A percentile compares a stretch with the other conserved stretches of the same genome.
Conservation (phyloP, 2,888 invertebrate species). For the Pyrrhia umbra region DNA sequence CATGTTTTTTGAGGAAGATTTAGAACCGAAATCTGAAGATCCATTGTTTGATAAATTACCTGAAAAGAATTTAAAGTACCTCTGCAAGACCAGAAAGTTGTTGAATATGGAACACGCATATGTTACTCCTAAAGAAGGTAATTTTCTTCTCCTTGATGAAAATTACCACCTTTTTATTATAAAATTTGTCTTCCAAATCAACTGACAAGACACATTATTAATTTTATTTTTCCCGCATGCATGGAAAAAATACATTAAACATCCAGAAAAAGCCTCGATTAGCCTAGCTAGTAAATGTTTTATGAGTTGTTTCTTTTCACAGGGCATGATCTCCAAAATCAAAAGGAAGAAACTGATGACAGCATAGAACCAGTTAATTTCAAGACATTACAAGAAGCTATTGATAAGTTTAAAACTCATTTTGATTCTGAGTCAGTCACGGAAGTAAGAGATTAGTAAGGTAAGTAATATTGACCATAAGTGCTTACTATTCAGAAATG, state of each 20-base stretch:
- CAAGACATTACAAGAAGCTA: conserved; percentile 76
- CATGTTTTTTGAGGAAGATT: conserved; percentile 93
- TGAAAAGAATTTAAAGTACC: conserved; percentile 89
- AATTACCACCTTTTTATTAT: too few relatives aligned
- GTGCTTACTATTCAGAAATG: not conserved
- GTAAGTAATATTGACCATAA: not conserved
- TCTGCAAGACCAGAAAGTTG: conserved; percentile 92
- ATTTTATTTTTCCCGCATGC: too few relatives aligned
- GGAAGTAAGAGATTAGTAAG: conserved; percentile 29
- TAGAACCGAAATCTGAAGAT: conserved; percentile 82
- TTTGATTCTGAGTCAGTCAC: conserved; percentile 42
- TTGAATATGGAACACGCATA: conserved; percentile 93
- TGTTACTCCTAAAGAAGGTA: conserved; percentile 85
- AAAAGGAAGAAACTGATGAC: conserved; percentile 64
- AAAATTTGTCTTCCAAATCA: too few relatives aligned
- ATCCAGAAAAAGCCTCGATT: too few relatives aligned
- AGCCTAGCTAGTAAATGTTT: not conserved
- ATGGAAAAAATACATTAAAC: too few relatives aligned
- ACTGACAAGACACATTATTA: too few relatives aligned
- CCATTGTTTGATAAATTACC: conserved; percentile 90
- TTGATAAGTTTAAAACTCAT: conserved; percentile 74
- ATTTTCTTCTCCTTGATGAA: too few relatives aligned
- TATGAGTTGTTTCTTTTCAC: conserved; percentile 30
- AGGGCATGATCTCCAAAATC: conserved; percentile 69
- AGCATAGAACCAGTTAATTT: conserved; percentile 75